Evolutionary conservation across 2,888 invertebrate species (phyloP).

Genomic region (Pogonocherus hispidulus): DNA sequence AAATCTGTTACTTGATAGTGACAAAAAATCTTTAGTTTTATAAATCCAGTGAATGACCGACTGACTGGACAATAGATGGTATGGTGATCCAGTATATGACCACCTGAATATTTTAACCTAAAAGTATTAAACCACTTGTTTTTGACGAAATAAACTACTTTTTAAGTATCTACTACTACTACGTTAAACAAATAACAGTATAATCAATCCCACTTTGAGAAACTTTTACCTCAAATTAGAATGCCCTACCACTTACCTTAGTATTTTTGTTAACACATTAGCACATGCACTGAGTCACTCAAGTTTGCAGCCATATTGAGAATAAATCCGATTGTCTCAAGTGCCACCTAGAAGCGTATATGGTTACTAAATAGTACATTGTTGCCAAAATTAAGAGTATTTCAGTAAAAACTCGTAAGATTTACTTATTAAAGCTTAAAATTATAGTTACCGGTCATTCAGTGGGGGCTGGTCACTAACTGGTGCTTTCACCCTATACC

Average conservation of each 20-base stretch:
- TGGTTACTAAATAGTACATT: no score
- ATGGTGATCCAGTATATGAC: constrained; percentile 16
- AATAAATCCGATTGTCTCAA: background rate
- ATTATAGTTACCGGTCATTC: no score
- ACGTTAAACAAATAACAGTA: background rate
- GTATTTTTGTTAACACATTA: constrained; percentile 1
- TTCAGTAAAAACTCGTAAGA: no score
- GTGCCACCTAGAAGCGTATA: no score
- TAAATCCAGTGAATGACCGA: no score
- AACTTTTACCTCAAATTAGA: background rate
- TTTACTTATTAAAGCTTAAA: no score
- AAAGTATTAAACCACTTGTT: background rate
- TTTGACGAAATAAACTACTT: constrained; percentile 1
- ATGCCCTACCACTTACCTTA: background rate
- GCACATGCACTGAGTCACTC: constrained; percentile 1
- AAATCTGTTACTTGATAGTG: no score
- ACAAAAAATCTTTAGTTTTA: no score
- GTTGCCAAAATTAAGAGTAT: no score
- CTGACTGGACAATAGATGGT: no score
- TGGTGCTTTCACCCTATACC: no score
- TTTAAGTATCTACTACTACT: background rate
- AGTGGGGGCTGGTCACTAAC: no score
- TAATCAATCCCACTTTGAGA: constrained; percentile 11
- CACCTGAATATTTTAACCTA: constrained; percentile 11
- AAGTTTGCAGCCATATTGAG: constrained; percentile 15